A percentile compares a stretch with the other conserved stretches of the same genome.
These are phyloP conservation scores for Zenarchopterus dispar DNA, from an alignment of 2,797 vertebrate species.

Conservation along the genomic window DNA sequence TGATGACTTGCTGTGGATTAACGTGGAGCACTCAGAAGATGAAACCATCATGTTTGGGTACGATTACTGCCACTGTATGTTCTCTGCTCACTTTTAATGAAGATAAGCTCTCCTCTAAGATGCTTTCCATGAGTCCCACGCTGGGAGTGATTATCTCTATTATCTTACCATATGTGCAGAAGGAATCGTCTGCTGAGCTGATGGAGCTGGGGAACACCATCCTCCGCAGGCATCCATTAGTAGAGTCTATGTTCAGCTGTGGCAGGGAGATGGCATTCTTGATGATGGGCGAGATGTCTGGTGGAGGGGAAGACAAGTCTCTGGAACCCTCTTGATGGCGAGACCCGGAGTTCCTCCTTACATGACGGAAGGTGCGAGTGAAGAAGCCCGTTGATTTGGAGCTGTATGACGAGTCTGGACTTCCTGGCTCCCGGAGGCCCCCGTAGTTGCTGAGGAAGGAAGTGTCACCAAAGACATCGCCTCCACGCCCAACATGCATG, in stretches of 20 bases:
- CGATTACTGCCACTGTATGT: conserved; percentile 11
- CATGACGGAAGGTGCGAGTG: conserved; percentile 86
- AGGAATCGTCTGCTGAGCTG: conserved; percentile 79
- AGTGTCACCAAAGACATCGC: conserved; percentile 95
- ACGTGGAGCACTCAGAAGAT: background rate
- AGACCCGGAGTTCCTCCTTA: conserved; percentile 76
- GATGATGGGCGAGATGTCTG: conserved; percentile 92
- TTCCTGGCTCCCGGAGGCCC: conserved; percentile 66
- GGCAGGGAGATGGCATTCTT: conserved; percentile 95
- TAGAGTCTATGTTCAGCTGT: conserved; percentile 86
- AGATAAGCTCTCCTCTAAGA: conserved; percentile 39
- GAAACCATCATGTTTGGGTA: conserved; percentile 8
- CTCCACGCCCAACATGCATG: conserved; percentile 95
- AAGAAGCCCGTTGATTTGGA: conserved; percentile 84
- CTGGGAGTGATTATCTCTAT: conserved; percentile 33
- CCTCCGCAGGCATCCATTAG: conserved; percentile 77
- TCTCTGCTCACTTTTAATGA: conserved; percentile 38
- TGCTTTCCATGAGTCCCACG: conserved; percentile 29
- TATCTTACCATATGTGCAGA: conserved; percentile 87
- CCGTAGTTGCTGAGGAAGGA: conserved; percentile 94
- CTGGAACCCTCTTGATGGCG: conserved; percentile 63
- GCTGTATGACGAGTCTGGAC: conserved; percentile 67
- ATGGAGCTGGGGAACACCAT: conserved; percentile 83
- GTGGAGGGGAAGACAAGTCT: conserved; percentile 83
- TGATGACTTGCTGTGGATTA: background rate